phyloP scores from a whole-genome alignment of 2,888 invertebrate species.

The Tiliacea citrago region DNA sequence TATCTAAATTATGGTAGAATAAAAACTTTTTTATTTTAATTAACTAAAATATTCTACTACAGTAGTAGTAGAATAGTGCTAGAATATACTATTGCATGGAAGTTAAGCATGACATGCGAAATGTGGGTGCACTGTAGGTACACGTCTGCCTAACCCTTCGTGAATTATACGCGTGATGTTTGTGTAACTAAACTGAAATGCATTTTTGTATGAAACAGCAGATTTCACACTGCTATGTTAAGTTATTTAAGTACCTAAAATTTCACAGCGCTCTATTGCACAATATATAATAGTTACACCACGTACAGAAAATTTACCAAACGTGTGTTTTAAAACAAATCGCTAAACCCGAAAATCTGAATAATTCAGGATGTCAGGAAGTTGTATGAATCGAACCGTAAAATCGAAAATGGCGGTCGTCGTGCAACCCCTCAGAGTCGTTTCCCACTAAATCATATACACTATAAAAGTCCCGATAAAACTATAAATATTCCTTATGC shows the following conservation, averaged over 20 bases:
- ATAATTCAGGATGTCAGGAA: conserved; percentile 72
- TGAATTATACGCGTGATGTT: too few species aligned
- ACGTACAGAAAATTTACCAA: conserved; percentile 18
- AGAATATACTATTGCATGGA: too few species aligned
- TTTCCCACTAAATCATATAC: conserved; percentile 86
- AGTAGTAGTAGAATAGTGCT: too few species aligned
- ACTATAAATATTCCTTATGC: conserved; percentile 86
- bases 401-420: conserved; percentile 87
- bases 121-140: too few species aligned
- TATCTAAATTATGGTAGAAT: too few species aligned
- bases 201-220: too few species aligned
- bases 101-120: too few species aligned
- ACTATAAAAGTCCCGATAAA: conserved; percentile 87
- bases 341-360: conserved; percentile 65
- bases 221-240: too few species aligned
- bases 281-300: neutral
- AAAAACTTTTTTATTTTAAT: too few species aligned
- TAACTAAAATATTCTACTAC: too few species aligned
- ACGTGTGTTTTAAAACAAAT: conserved; percentile 50
- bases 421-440: conserved; percentile 78
- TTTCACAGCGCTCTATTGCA: neutral
- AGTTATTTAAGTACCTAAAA: neutral
- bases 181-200: too few species aligned
- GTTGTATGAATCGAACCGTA: conserved; percentile 77
- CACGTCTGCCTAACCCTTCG: too few species aligned